Base-by-base conservation (phyloP, 2,888 invertebrate species). In the Synergus itoensis region DNA sequence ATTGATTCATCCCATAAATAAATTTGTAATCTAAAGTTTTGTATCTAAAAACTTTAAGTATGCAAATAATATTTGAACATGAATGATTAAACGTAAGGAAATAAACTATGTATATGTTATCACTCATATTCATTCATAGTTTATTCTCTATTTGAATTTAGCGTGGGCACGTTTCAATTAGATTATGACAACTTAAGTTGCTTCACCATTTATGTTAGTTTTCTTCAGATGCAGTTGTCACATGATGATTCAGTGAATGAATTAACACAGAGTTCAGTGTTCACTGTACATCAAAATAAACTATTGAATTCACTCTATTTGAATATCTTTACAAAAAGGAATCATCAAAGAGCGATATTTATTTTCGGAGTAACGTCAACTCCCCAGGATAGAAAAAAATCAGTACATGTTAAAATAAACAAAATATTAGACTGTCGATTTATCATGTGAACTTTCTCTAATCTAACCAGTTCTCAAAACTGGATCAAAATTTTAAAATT, bases 81-180 rank as follows among this genome's bases (percentile, higher is more conserved):
- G 53, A 53, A 53, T 53, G n/a, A n/a, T 53, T 53, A 9, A 9
- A 53, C n/a, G 53, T 9, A n/a, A 8, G 53, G 9, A 53, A 60
- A n/a, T n/a, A n/a, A 60, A 57, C 18, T 18, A 57, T 28, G 3
- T 57, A 9, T 21, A 12, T 60, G 21, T 60, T 60, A 12, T 60
- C 60, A 60, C 12, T 60, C 21, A 21, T 12, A 45, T 60, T 21
- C 21, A 60, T 60, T 60, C 60, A 60, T 21, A 60, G 21, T 60
- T 60, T 18, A 60, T 21, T 21, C 60, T 60, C 60, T 21, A 60
- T 28, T 60, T 21, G 60, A 21, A 60, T 60, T 21, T 60, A 21
- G 12, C 60, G 60, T 60, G 60, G 60, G 60, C 60, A 60, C 21
- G 60, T 60, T 60, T 60, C 60, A 60, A 60, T 60, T 60, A 60